Percentiles rank a stretch among this genome's conserved stretches.
These are phyloP conservation scores for Ylistrum balloti DNA, from an alignment of 1,140 invertebrate species.

Conservation along the genomic window DNA sequence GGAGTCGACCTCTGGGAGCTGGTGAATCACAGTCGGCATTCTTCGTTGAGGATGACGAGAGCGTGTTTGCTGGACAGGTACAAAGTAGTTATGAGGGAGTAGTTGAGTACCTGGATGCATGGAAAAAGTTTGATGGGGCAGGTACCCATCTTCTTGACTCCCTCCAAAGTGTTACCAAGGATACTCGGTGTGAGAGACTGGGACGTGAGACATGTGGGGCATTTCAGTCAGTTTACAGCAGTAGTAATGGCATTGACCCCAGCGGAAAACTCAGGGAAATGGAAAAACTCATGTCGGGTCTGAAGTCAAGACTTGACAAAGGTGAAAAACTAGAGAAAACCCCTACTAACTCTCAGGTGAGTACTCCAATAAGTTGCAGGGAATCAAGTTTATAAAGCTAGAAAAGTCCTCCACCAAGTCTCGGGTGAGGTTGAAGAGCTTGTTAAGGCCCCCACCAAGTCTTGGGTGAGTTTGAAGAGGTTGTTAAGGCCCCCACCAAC, in stretches of 20 bases:
- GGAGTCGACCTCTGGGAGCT: constrained; percentile 15
- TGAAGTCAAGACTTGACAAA: constrained; percentile 55
- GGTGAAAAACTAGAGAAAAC: constrained; percentile 58
- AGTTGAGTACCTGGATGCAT: constrained; percentile 65
- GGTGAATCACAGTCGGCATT: constrained; percentile 43
- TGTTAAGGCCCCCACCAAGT: too few species aligned
- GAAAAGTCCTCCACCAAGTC: constrained; percentile 49
- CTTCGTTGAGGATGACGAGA: constrained; percentile 43
- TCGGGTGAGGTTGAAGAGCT: constrained; percentile 55
- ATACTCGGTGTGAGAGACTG: constrained; percentile 68
- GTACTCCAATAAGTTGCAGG: too few species aligned
- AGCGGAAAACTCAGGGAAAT: constrained; percentile 70
- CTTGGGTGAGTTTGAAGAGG: too few species aligned
- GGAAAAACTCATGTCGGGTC: constrained; percentile 65
- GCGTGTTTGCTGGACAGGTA: constrained; percentile 53
- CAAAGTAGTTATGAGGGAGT: constrained; percentile 65
- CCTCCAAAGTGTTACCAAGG: constrained; percentile 66
- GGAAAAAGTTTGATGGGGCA: constrained; percentile 74
- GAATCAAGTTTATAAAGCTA: constrained; percentile 59
- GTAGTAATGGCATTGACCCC: constrained; percentile 57
- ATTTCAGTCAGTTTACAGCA: constrained; percentile 61
- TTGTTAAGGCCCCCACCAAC: background rate
- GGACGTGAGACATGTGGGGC: constrained; percentile 65
- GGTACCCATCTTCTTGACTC: constrained; percentile 71
- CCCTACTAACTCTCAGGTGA: constrained; percentile 59